Evolutionary conservation across 2,797 vertebrate genomes (phyloP), one percentile per base, ranked within the genome.

Genomic region (Pagetopsis macropterus): DNA sequence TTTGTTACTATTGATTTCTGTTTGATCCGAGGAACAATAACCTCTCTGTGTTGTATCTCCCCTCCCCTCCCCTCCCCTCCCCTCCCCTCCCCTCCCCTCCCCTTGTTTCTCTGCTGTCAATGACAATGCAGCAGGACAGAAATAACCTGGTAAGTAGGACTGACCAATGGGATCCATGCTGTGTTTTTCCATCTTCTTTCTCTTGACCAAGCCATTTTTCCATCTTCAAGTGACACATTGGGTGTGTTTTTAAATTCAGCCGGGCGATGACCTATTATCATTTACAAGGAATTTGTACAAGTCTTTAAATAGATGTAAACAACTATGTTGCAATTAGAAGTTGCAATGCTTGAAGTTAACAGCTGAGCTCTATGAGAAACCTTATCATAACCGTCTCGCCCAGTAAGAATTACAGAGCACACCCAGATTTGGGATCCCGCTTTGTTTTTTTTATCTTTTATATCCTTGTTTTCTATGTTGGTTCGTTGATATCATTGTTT

Each of bases 71-170:
- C 21, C 21, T 21, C 21, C 21, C 21, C 21, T n/a, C 21, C 21
- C 21, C 88, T 92, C 75, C 84, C 91, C 21, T 21, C 21, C 21
- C 21, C 21, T 21, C 2, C 75, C 84, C 91, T 82, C 83, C 91
- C 84, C 88, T 91, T 88, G 90, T 93, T 92, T 92, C 84, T 91
- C 82, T 94, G 89, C 93, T 96, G 89, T 93, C 91, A 94, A 94
- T 37, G 33, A 95, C 94, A 92, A 93, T 96, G 90, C 94, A 96
- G 96, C 97, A 99, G 96, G 98, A 99, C 96, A 98, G 97, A 96
- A 99, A 99, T 96, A 99, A 95, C 95, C 90, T 98, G 98, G 98
- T 99, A 93, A 99, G 97, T 98, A 90, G 88, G 83, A 92, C 55
- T 84, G 64, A 87, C 84, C 83, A 83, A 84, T 91, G 84, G 87